Evolutionary conservation across 2,888 invertebrate genomes (phyloP).

Genomic region (Morinoia aosen): DNA sequence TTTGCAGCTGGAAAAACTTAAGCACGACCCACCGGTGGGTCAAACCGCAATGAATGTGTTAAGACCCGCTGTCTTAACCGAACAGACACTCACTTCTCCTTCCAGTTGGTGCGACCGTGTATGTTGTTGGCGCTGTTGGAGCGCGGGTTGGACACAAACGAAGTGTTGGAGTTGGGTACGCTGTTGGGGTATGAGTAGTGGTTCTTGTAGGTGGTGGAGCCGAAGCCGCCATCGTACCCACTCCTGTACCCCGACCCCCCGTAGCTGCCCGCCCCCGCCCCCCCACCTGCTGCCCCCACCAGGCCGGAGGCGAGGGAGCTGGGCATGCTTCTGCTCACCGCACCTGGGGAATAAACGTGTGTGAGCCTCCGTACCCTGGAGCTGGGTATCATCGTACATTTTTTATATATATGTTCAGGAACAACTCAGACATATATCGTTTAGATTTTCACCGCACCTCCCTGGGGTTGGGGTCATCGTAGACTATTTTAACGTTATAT

Average conservation of each 20-base stretch:
- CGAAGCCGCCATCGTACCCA: constrained; percentile 57
- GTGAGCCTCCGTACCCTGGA: too few relatives aligned
- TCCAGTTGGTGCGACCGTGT: constrained; percentile 82
- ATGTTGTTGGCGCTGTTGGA: constrained; percentile 72
- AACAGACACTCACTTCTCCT: constrained; percentile 78
- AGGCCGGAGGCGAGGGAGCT: constrained; percentile 62
- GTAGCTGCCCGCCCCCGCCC: neutral
- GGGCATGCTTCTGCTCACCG: constrained; percentile 66
- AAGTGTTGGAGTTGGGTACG: constrained; percentile 56
- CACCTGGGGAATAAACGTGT: constrained; percentile 54
- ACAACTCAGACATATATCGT: neutral
- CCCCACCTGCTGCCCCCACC: constrained; percentile 24
- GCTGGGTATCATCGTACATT: too few relatives aligned
- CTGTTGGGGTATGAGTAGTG: constrained; percentile 49
- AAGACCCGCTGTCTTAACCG: too few relatives aligned
- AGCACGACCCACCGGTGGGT: too few relatives aligned
- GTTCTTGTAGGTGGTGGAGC: constrained; percentile 41
- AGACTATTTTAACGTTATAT: too few relatives aligned
- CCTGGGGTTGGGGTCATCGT: too few relatives aligned
- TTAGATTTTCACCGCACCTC: too few relatives aligned
- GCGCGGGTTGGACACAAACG: constrained; percentile 49
- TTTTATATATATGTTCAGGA: too few relatives aligned
- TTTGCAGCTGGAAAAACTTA: too few relatives aligned
- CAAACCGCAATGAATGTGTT: too few relatives aligned
- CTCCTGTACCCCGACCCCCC: constrained; percentile 55